Percentiles rank a stretch among this genome's conserved stretches.
Evolutionary conservation across 2,113 vertebrate genomes (phyloP).

Genomic region (rat (Rattus norvegicus)): DNA sequence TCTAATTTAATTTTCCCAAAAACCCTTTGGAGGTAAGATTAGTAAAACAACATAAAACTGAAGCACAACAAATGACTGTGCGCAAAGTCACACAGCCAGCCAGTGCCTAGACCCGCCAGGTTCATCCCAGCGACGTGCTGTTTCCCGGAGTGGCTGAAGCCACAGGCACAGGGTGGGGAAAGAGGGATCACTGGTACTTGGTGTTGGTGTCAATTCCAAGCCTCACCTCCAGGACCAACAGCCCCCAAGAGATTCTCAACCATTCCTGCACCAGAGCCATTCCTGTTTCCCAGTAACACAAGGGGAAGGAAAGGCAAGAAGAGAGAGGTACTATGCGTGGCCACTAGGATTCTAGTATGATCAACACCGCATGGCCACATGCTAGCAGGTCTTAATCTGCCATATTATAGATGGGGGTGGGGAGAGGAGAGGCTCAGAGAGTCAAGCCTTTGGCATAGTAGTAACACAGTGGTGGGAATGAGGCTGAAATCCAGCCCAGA

Average conservation of each 20-base stretch:
- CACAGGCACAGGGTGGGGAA: neutral
- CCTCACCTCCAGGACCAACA: neutral
- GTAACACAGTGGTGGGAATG: neutral
- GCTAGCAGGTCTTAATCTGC: neutral
- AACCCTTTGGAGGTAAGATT: neutral
- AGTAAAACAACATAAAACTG: neutral
- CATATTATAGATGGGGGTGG: neutral
- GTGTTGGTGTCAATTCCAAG: neutral
- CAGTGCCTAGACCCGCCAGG: neutral
- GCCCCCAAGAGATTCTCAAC: neutral
- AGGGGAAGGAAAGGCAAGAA: constrained; percentile 1
- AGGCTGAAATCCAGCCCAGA: neutral
- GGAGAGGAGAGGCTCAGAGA: neutral
- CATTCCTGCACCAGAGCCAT: neutral
- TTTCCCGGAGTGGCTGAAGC: neutral
- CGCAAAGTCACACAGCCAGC: neutral
- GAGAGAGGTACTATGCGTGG: neutral
- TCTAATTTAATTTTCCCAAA: constrained; percentile 2
- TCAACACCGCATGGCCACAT: neutral
- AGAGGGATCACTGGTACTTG: neutral
- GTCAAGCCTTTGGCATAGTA: neutral
- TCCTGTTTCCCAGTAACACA: neutral
- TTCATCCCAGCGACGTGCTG: neutral
- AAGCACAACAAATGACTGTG: neutral
- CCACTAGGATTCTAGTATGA: neutral